Conservation (phyloP, 2,797 vertebrate genomes). For the Lophius americanus region DNA sequence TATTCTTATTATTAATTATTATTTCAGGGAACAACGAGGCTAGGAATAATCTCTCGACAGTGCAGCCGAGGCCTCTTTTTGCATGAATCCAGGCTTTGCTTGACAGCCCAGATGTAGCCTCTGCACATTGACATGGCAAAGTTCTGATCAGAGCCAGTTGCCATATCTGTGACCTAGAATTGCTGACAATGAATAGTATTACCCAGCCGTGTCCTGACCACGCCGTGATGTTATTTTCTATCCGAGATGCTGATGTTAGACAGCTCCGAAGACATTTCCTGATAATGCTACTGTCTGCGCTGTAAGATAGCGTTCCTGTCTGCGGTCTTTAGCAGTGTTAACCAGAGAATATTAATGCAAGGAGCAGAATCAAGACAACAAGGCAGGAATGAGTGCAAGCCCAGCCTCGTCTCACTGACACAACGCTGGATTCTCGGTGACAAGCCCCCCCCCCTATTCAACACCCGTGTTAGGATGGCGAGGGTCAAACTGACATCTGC, state of each 20-base stretch:
- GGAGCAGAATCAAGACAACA: constrained; percentile 55
- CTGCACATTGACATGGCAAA: constrained; percentile 40
- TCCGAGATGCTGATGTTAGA: constrained; percentile 33
- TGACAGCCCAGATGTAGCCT: constrained; percentile 37
- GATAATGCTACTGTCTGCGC: constrained; percentile 18
- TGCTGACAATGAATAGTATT: constrained; percentile 55
- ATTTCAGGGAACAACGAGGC: constrained; percentile 5
- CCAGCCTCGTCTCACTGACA: constrained; percentile 43
- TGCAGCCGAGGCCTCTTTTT: constrained; percentile 21
- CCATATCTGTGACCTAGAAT: constrained; percentile 50
- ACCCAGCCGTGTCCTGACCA: constrained; percentile 41
- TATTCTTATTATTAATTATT: too few relatives aligned
- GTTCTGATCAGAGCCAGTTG: constrained; percentile 44
- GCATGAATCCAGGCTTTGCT: constrained; percentile 17
- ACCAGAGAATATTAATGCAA: constrained; percentile 23
- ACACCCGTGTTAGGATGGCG: constrained; percentile 56
- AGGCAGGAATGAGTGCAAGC: constrained; percentile 24
- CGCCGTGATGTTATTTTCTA: constrained; percentile 45
- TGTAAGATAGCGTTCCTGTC: constrained; percentile 41
- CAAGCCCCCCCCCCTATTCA: constrained; percentile 74
- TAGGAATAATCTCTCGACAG: constrained; percentile 6
- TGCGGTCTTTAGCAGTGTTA: constrained; percentile 21
- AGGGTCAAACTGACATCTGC: constrained; percentile 73
- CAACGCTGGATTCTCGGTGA: constrained; percentile 57
- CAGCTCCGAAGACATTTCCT: constrained; percentile 31